Percentiles rank a stretch among this genome's conserved stretches.
These are phyloP conservation scores for Cardiocondyla obscurior DNA, from an alignment of 1,140 invertebrate species.

Conservation along the genomic window DNA sequence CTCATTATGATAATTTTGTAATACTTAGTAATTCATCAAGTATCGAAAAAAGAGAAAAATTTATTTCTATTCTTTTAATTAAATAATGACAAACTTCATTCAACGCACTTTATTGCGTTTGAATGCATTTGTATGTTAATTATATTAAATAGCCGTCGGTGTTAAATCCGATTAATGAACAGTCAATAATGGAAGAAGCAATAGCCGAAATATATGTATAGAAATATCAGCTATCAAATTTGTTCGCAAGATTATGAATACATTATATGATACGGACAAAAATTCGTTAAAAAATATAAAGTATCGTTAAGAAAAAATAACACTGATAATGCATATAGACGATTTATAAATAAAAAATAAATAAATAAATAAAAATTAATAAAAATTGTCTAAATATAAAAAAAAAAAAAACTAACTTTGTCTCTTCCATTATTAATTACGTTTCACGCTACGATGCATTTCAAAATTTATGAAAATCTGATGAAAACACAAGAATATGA, in stretches of 20 bases:
- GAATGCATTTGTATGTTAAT: constrained; percentile 22
- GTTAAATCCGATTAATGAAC: constrained; percentile 13
- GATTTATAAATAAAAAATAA: background rate
- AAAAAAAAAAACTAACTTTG: background rate
- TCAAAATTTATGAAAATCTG: background rate
- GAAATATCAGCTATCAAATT: background rate
- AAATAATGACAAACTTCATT: background rate
- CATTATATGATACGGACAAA: background rate
- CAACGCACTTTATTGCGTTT: background rate
- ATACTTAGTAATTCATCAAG: constrained; percentile 2
- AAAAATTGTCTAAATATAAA: too few species aligned
- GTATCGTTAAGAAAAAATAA: background rate
- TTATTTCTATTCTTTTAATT: too few species aligned
- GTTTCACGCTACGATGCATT: background rate
- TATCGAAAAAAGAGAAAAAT: background rate
- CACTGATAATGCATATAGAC: background rate
- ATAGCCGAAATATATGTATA: background rate
- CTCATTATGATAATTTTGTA: constrained; percentile 12
- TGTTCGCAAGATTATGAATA: background rate
- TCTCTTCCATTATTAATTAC: background rate
- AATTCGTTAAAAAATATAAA: background rate
- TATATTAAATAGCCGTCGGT: background rate
- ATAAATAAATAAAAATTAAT: background rate
- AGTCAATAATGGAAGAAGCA: background rate
- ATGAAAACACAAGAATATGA: background rate